Evolutionary conservation across 2,888 invertebrate genomes (phyloP), one percentile per base, ranked within the genome.

Genomic region (Cosmorhoe ocellata): DNA sequence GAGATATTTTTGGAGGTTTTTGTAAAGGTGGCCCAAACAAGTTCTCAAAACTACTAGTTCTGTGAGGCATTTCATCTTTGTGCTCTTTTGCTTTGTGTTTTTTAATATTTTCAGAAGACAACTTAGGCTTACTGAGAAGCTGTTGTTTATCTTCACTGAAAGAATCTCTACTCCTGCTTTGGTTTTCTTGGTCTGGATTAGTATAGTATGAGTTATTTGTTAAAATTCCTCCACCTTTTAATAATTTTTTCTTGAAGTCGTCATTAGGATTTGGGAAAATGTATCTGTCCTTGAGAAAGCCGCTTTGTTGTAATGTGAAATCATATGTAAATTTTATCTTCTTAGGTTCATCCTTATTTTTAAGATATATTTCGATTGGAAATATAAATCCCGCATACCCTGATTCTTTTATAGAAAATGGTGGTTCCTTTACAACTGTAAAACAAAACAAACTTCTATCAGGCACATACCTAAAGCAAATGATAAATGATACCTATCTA

Each of bases 381-480:
- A 99, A 91, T 38, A 93, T 91, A 80, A 99, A 99, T 26, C 98
- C 97, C 52, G 98, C 98, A 91, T 99, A 99, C 4, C 99, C 98
- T n/a, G 97, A 96, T 80, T 98, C 98, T 67, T 95, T 94, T 24
- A 99, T 93, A 40, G 93, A 89, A 85, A 96, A 99, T 1, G 98
- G 98, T 41, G 98, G 97, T 61, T 97, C 97, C 74, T 97, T 97
- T 2, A 97, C 91, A 66, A 95, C 97, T 97, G 91, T 40, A 93
- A 93, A 40, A 38, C 6, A 36, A 34, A 27, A 42, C 5, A 11
- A 39, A 32, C 24, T 24, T 24, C 24, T 24, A 24, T 24, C n/a
- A n/a, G n/a, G n/a, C n/a, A n/a, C n/a, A n/a, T n/a, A n/a, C n/a
- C n/a, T n/a, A n/a, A n/a, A n/a, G n/a, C n/a, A n/a, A n/a, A n/a